These are phyloP conservation scores for Galerucella nymphaeae DNA, from an alignment of 2,888 invertebrate species.

Conservation along the genomic window DNA sequence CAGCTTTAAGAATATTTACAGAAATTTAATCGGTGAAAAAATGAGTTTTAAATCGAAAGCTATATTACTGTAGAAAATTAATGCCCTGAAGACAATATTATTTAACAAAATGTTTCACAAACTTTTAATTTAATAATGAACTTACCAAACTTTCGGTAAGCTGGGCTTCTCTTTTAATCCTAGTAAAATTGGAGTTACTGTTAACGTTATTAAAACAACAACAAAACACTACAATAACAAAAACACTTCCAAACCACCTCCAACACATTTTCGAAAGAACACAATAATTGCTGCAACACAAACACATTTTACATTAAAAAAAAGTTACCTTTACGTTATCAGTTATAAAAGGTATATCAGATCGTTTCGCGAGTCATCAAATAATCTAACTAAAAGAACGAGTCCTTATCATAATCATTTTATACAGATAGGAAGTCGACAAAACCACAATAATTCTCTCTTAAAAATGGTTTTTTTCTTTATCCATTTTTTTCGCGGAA, in stretches of 20 bases:
- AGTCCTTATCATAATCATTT: conserved; percentile 24
- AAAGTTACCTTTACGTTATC: neutral
- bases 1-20: too few relatives aligned
- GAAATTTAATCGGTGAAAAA: too few relatives aligned
- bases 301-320: conserved; percentile 30
- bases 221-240: conserved; percentile 43
- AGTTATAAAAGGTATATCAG: neutral
- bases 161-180: conserved; percentile 39
- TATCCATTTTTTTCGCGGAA: conserved; percentile 24
- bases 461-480: conserved; percentile 17
- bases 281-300: conserved; percentile 26
- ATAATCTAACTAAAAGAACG: conserved; percentile 27
- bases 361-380: conserved; percentile 11
- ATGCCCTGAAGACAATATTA: too few relatives aligned
- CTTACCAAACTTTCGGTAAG: conserved; percentile 41
- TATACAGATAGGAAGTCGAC: conserved; percentile 28
- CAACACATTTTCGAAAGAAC: conserved; percentile 34
- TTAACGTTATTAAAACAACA: conserved; percentile 32
- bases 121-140: neutral
- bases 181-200: conserved; percentile 23
- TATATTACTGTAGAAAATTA: too few relatives aligned
- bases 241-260: conserved; percentile 39
- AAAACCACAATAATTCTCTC: conserved; percentile 15
- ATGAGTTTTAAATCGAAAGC: too few relatives aligned
- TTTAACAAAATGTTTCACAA: too few relatives aligned